Evolutionary conservation across 2,888 invertebrate genomes (phyloP).

Genomic region (Ichneumoninae sp.): DNA sequence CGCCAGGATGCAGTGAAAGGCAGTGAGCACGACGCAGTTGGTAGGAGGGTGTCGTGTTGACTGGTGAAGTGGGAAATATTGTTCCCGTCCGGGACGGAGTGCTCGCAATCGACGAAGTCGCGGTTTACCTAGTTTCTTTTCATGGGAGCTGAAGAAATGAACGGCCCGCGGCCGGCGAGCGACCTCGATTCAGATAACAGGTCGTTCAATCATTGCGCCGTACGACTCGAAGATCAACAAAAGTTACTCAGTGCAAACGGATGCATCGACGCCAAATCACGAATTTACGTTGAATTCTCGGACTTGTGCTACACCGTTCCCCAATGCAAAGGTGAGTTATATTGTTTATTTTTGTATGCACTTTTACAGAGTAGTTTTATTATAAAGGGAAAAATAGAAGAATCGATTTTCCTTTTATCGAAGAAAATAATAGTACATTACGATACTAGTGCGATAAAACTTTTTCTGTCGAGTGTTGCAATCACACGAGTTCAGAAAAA

Average conservation of each 20-base stretch:
- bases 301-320: conserved; percentile 67
- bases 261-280: conserved; percentile 36
- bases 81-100: not conserved
- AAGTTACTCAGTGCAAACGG: conserved; percentile 50
- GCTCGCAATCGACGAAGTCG: not conserved
- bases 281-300: conserved; percentile 67
- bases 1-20: conserved; percentile 6
- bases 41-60: not conserved
- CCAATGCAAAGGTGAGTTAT: conserved; percentile 62
- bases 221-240: conserved; percentile 48
- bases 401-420: no score
- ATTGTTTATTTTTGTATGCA: not conserved
- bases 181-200: conserved; percentile 21
- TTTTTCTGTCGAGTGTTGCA: no score
- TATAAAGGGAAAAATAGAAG: not conserved
- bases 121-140: not conserved
- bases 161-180: not conserved
- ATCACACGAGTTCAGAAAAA: no score
- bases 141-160: conserved; percentile 37
- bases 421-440: no score
- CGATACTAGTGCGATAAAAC: no score
- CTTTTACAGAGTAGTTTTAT: not conserved
- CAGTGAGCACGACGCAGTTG: not conserved
- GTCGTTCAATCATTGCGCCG: conserved; percentile 28
- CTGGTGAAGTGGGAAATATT: not conserved